Base-by-base conservation (phyloP, 2,888 invertebrate species). In the Dynastes maya region DNA sequence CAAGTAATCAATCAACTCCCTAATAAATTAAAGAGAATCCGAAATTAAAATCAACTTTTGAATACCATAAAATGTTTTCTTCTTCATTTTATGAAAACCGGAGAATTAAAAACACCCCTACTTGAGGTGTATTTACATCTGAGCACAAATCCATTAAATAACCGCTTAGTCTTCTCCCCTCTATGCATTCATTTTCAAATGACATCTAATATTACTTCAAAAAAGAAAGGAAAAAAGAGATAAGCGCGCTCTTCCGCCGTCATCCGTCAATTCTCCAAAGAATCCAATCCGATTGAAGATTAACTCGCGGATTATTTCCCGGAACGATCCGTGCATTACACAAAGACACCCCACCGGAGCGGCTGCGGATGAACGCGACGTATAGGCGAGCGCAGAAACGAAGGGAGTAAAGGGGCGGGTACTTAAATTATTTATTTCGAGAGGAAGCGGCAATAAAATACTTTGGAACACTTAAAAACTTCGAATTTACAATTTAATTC, bases 401-500 rank as follows among this genome's bases (percentile, higher is more conserved):
- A 22, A 9, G 64, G 32, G n/a, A 63, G 49, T 29, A 58, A 32
- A 27, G 13, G 32, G 65, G 27, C 27, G 16, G 58, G 51, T 53
- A 64, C 67, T 32, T 76, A 79, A 79, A 79, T 79, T 76, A 79
- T 76, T 76, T 64, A 79, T 53, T 51, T 63, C 40, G 32, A 55
- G 64, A 68, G 58, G 67, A 64, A 64, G 58, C 64, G 77, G 79
- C 81, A 81, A 84, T 85, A 84, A 85, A 85, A 84, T 83, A 82
- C 83, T 82, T 82, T 78, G 81, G 61, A 82, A 83, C 85, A 85
- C 86, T 86, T 85, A 85, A 85, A 85, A 84, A 85, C 83, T 85
- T 84, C 81, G 83, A 85, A 85, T 86, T 85, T 84, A 84, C 85
- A 85, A 85, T 85, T 85, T 85, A 85, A 86, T 85, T 85, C 85